phyloP scores from a whole-genome alignment of 2,113 vertebrate species.

The Bettongia penicillata region DNA sequence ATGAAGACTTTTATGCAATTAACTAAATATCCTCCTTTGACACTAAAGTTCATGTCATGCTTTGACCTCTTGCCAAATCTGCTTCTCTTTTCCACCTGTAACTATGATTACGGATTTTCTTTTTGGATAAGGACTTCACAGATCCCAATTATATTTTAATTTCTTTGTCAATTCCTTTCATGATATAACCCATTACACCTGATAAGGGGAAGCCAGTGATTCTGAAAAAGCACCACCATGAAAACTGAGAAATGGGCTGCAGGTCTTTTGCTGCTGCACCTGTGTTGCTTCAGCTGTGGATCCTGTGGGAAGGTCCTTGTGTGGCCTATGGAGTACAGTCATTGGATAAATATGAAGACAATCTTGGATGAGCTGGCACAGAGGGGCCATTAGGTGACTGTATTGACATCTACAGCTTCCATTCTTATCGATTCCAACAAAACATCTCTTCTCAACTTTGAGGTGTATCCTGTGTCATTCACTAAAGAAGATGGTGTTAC shows the following conservation, averaged over 20 bases:
- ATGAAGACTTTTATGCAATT: background rate
- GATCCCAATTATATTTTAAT: background rate
- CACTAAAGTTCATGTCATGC: background rate
- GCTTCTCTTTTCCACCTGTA: too few species aligned
- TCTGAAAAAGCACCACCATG: conserved; percentile 58
- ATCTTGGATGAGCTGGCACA: conserved; percentile 83
- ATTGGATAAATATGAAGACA: conserved; percentile 86
- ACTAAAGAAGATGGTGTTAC: conserved; percentile 53
- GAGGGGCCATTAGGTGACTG: conserved; percentile 84
- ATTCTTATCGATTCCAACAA: conserved; percentile 67
- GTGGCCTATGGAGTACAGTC: conserved; percentile 82
- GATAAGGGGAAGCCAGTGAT: too few species aligned
- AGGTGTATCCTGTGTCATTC: conserved; percentile 75
- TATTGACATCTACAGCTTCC: conserved; percentile 76
- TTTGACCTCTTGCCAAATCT: background rate
- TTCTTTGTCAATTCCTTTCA: background rate
- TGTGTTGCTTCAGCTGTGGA: background rate
- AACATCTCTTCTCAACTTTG: conserved; percentile 66
- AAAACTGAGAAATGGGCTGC: background rate
- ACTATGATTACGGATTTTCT: background rate
- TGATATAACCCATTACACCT: background rate
- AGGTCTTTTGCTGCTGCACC: background rate
- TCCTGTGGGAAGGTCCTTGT: background rate
- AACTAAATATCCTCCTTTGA: background rate
- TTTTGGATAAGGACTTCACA: background rate